Evolutionary conservation across 2,888 invertebrate species (phyloP), one percentile per base, ranked within the genome.

Genomic region (Elmis aenea): DNA sequence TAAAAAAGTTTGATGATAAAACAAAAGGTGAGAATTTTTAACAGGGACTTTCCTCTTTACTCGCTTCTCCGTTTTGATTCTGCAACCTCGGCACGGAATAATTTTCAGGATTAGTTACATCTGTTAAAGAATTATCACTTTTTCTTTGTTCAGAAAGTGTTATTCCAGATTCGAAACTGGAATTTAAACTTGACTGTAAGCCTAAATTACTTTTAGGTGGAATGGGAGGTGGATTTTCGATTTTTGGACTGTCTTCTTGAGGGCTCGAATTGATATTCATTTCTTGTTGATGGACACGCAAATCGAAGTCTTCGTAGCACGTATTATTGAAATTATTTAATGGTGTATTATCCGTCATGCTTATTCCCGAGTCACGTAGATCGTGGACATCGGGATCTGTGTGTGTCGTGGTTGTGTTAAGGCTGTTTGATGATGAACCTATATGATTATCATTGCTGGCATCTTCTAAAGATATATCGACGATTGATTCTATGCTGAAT

Each of bases 301-400:
- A 42, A 25, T 69, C 67, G 39, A 62, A 68, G 14, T 69, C 68
- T 39, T 68, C 68, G 40, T 67, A 69, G 38, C 64, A 62, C 3
- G 62, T 57, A 33, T 64, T 62, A 39, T 69, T 68, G 43, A 69
- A 66, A 49, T 68, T 67, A 31, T 67, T 69, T 25, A 67, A 39
- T 33, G 57, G 61, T 6, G 59, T 51, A 26, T 61, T 57, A 38
- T 68, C 68, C 2, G 67, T 59, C 49, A 68, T 65, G 49, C 68
- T 68, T 24, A 66, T 67, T 2, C 75, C 76, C 2, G 76, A 75
- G 55, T 77, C 77, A 3, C 76, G 66, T 6, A 75, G 59, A 49
- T 76, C 75, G 34, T 72, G 66, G 33, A 55, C 52, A 15, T 61
- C 61, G 5, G 44, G 24, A 5, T 55, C 53, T 2, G 45, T 34